phyloP scores from a whole-genome alignment of 2,797 vertebrate species.

The Chiroxiphia lanceolata region DNA sequence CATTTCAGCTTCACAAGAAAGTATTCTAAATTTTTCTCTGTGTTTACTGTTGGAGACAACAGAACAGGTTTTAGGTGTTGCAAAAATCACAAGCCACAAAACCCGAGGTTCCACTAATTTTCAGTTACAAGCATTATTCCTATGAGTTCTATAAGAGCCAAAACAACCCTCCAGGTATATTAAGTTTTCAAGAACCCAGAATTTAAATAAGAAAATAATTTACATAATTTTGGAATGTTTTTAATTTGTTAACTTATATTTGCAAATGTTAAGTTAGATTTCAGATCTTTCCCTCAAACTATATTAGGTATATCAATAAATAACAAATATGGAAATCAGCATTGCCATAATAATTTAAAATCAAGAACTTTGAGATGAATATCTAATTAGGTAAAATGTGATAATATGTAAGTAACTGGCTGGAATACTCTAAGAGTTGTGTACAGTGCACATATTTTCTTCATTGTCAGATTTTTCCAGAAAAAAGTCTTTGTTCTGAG shows the following conservation, averaged over 20 bases:
- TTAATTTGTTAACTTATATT: neutral
- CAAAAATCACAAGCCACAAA: neutral
- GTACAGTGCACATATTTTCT: neutral
- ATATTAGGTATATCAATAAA: neutral
- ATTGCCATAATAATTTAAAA: neutral
- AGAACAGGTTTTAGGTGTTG: neutral
- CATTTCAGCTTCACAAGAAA: neutral
- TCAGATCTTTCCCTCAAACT: neutral
- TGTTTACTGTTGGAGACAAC: neutral
- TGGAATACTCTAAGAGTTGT: neutral
- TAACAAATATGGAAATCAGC: neutral
- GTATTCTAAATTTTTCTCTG: neutral
- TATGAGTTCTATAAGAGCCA: neutral
- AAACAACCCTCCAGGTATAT: neutral
- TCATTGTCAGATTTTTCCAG: neutral
- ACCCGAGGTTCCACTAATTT: neutral
- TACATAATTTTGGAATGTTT: neutral
- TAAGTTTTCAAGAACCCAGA: neutral
- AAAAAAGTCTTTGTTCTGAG: slow-evolving; percentile 35
- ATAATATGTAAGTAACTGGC: neutral
- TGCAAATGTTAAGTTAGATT: neutral
- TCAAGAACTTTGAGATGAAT: neutral
- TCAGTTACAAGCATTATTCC: neutral
- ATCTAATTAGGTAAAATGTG: neutral
- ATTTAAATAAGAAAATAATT: neutral